phyloP scores from a whole-genome alignment of 2,113 vertebrate genomes.

The Pygoscelis antarcticus region DNA sequence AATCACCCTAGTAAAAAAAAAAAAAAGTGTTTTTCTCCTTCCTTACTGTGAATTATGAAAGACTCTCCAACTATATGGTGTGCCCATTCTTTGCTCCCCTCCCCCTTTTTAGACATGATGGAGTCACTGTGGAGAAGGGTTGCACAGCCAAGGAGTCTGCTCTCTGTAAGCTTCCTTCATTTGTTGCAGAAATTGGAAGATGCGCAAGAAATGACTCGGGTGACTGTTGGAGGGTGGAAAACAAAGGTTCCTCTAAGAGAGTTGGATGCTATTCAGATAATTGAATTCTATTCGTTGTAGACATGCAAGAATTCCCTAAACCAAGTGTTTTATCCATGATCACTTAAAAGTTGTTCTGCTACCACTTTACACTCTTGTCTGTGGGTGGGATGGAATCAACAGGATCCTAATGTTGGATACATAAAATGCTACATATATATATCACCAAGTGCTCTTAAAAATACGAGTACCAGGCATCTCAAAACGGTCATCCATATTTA shows the following conservation, averaged over 20 bases:
- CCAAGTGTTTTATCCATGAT: background rate
- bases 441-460: background rate
- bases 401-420: background rate
- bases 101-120: background rate
- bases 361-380: background rate
- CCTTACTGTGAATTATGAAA: background rate
- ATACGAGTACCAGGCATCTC: background rate
- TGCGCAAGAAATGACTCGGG: background rate
- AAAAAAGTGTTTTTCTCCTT: background rate
- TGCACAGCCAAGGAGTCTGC: background rate
- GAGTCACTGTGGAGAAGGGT: background rate
- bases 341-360: background rate
- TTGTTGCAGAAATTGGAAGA: background rate
- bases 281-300: background rate
- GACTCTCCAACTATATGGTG: background rate
- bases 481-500: background rate
- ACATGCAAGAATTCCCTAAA: background rate
- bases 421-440: background rate
- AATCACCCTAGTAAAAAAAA: background rate
- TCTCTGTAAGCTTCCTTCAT: background rate
- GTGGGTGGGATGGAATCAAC: background rate
- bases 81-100: background rate
- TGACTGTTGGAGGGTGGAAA: background rate
- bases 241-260: background rate
- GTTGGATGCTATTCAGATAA: background rate